Base-by-base conservation (phyloP, 2,888 invertebrate species). In the Acronicta psi region DNA sequence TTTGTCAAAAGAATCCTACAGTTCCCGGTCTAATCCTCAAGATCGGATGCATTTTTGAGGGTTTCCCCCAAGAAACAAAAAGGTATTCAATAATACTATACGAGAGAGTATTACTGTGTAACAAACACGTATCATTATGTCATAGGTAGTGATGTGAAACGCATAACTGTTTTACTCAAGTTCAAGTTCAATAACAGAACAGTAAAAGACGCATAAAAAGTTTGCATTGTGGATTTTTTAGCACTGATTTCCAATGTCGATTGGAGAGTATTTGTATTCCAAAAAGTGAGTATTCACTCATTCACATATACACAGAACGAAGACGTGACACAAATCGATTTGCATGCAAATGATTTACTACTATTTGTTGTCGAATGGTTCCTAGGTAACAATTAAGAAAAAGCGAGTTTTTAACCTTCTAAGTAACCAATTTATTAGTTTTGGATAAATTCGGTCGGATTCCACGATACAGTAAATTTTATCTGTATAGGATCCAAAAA, bases 261-360 rank as follows among this genome's bases (percentile, higher is more conserved):
- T 36, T 43, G 2, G 13, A n/a, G 45, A n/a, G 45, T 64, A 44
- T 29, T 42, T 18, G 25, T 55, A 16, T 51, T 46, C 9, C 17
- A 59, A 60, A 66, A 59, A 49, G 10, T 14, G 16, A 13, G 41
- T 43, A 45, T 51, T 61, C 46, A 4, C n/a, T n/a, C n/a, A n/a
- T n/a, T n/a, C n/a, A n/a, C n/a, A n/a, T n/a, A 51, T 42, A 68
- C 29, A 55, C 55, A 45, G 38, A 38, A 13, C 17, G 10, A n/a
- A 55, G 36, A 51, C 61, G 68, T 68, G 68, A 47, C 68, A 25
- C 31, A 36, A 50, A 56, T 66, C 62, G 50, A 56, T 66, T 66
- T 56, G 31, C 43, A 44, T 68, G 51, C 10, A 11, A 65, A 67
- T 47, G 6, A 2, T 55, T 55, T 61, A 0, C 17, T 65, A 65